These are phyloP conservation scores for Lasioglossum vierecki DNA, from an alignment of 2,888 invertebrate species.

Conservation along the genomic window DNA sequence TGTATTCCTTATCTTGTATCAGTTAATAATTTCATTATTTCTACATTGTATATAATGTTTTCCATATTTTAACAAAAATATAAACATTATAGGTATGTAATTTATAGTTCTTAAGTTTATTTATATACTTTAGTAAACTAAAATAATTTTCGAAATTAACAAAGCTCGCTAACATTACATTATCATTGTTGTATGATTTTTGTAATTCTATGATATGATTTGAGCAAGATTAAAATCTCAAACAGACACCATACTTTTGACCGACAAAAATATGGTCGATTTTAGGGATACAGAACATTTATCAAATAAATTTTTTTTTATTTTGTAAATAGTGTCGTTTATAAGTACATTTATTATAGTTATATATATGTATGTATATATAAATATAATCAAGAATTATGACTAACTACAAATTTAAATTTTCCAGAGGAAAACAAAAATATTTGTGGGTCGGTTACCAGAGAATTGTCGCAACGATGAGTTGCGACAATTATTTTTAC, in stretches of 20 bases:
- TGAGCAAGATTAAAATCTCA: slow-evolving; percentile 79
- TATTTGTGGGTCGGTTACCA: slow-evolving; percentile 97
- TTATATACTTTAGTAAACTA: slow-evolving; percentile 19
- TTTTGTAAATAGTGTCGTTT: slow-evolving; percentile 20
- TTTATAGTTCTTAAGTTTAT: slow-evolving; percentile 41
- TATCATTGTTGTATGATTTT: slow-evolving; percentile 37
- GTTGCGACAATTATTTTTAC: slow-evolving; percentile 92
- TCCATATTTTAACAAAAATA: slow-evolving; percentile 26
- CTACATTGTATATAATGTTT: slow-evolving; percentile 37
- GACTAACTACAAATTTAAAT: slow-evolving; percentile 44
- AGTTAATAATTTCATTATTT: slow-evolving; percentile 38
- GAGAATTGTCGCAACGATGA: slow-evolving; percentile 93
- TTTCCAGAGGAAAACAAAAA: slow-evolving; percentile 90
- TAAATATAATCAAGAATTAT: slow-evolving; percentile 24
- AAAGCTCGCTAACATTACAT: slow-evolving; percentile 17
- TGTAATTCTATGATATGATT: slow-evolving; percentile 48
- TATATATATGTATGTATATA: slow-evolving; percentile 6
- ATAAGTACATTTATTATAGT: slow-evolving; percentile 26
- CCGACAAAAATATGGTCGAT: slow-evolving; percentile 75
- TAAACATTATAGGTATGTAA: slow-evolving; percentile 49
- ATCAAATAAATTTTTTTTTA: slow-evolving; percentile 35
- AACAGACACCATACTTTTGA: slow-evolving; percentile 80
- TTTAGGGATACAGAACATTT: slow-evolving; percentile 76
- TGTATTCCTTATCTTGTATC: slow-evolving; percentile 35
- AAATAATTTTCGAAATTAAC: slow-evolving; percentile 25